Conservation (phyloP, 1,140 invertebrate genomes). For the Drosophila parvula region DNA sequence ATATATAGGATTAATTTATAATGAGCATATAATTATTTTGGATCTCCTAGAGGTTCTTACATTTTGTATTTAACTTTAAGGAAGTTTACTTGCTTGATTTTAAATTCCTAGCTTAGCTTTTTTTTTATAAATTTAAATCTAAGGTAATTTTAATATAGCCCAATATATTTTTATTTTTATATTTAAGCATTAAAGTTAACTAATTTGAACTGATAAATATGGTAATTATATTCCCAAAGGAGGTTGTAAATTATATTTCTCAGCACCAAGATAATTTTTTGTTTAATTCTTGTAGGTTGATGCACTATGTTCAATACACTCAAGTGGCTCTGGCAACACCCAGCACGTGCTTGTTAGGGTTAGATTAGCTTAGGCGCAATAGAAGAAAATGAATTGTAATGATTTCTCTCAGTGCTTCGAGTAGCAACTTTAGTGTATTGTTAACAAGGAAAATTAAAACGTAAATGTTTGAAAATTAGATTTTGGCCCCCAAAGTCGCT, state of each 20-base stretch:
- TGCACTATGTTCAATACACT: too few species aligned
- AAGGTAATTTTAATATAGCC: too few species aligned
- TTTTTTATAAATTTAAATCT: neutral
- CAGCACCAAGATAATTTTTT: fast-evolving
- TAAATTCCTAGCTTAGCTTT: neutral
- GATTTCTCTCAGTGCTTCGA: neutral
- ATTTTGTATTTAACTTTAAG: too few species aligned
- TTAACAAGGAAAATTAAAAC: conserved; percentile 82
- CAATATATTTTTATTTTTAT: neutral
- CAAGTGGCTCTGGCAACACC: too few species aligned
- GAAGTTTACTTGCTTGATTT: neutral
- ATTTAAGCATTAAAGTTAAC: neutral
- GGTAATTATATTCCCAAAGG: neutral
- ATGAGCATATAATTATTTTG: too few species aligned
- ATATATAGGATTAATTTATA: too few species aligned
- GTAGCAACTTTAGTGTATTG: conserved; percentile 54
- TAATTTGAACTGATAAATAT: neutral
- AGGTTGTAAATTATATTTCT: neutral
- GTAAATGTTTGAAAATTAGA: conserved; percentile 83
- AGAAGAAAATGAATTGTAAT: too few species aligned
- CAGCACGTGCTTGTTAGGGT: too few species aligned
- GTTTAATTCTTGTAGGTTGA: neutral
- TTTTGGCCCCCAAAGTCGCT: conserved; percentile 64
- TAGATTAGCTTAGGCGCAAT: too few species aligned
- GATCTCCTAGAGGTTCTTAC: too few species aligned